Evolutionary conservation across 2,888 invertebrate genomes (phyloP), one percentile per base, ranked within the genome.

Genomic region (Lamellibrachia satsuma): DNA sequence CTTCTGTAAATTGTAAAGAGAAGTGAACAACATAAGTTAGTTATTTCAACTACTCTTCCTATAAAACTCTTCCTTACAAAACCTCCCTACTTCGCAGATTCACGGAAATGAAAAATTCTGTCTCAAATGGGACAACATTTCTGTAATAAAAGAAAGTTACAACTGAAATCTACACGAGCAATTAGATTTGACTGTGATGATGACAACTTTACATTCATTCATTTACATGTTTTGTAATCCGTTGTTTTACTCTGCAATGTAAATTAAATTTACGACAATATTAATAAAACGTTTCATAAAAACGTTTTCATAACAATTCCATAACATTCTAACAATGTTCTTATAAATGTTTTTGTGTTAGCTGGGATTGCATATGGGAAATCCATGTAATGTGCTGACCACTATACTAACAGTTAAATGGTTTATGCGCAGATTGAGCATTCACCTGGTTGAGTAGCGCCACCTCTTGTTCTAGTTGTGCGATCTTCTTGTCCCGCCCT

Each of bases 391-490:
- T 39, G 39, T 39, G 39, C 39, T 39, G n/a, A 22, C 75, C 22
- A 75, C 22, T 75, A 22, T n/a, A 75, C 22, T 15, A 75, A 75
- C 11, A 75, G 75, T 15, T 75, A n/a, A 22, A 75, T 22, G 75
- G 75, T 75, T 75, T 75, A 75, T 22, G 3, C 75, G n/a, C 3
- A 22, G 75, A 4, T n/a, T 75, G 75, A 75, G n/a, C 15, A 75
- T 75, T 75, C 22, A 96, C 96, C 94, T 95, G 95, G 90, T 95
- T 95, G 90, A 96, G 93, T 91, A 95, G 92, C 90, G 95, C 94
- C 11, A 96, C 94, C 93, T 96, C 94, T 92, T 95, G 94, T 93
- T 96, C 95, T 52, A 96, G 94, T 57, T 96, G 95, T 1, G 95
- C 95, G 90, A 96, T 96, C 90, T 94, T 94, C 90, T 94, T 94